These are phyloP conservation scores for Drosophila sucinea DNA, from an alignment of 1,140 invertebrate species.

Conservation along the genomic window DNA sequence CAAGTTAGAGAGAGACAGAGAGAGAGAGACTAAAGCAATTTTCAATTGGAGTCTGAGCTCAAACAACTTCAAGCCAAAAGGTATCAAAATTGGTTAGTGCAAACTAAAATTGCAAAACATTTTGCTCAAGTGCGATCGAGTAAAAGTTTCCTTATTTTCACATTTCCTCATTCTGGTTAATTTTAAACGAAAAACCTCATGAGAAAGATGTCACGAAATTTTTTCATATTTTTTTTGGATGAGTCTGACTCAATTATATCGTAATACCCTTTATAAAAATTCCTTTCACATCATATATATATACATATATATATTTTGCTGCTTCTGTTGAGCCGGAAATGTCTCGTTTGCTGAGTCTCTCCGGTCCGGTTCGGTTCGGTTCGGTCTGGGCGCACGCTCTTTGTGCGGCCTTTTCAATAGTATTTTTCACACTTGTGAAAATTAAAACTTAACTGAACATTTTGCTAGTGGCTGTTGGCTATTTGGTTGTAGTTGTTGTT, in stretches of 20 bases:
- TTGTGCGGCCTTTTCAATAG: slow-evolving; percentile 71
- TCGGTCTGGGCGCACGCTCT: slow-evolving; percentile 48
- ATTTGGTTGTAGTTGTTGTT: slow-evolving; percentile 31
- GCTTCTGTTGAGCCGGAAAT: slow-evolving; percentile 58
- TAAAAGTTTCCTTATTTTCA: no score
- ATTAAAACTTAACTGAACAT: slow-evolving; percentile 79
- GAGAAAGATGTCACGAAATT: no score
- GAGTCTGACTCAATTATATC: background rate
- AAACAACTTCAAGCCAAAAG: background rate
- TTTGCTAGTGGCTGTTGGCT: slow-evolving; percentile 43
- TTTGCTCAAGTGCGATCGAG: no score
- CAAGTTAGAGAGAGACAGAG: slow-evolving; percentile 13
- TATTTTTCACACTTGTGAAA: slow-evolving; percentile 79
- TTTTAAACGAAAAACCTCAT: no score
- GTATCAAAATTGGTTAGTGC: slow-evolving; percentile 20
- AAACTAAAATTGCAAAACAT: no score
- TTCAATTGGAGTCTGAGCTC: slow-evolving; percentile 13
- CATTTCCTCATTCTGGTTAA: no score
- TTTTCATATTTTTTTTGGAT: background rate
- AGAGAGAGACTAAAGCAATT: slow-evolving; percentile 5
- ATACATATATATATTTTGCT: slow-evolving; percentile 11
- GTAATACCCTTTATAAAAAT: background rate
- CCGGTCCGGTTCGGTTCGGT: background rate
- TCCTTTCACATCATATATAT: slow-evolving; percentile 14
- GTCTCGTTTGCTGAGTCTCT: slow-evolving; percentile 48